phyloP scores from a whole-genome alignment of 2,888 invertebrate species.

The Prenolepis imparis region DNA sequence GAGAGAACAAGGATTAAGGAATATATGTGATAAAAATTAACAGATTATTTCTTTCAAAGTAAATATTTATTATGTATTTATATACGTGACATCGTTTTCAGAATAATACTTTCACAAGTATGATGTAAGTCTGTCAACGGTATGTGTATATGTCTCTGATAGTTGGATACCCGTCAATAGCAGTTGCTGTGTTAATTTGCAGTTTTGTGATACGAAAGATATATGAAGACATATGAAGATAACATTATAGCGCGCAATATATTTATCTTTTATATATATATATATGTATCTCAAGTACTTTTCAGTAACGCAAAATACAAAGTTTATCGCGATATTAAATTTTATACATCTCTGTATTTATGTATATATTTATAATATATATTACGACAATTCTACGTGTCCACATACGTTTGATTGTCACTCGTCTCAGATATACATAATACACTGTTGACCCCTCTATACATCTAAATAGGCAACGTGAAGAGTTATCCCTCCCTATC shows the following conservation, averaged over 20 bases:
- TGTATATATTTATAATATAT: slow-evolving; percentile 40
- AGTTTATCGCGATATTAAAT: slow-evolving; percentile 43
- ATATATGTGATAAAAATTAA: neutral
- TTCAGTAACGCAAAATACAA: slow-evolving; percentile 44
- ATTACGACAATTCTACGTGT: slow-evolving; percentile 46
- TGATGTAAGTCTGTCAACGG: slow-evolving; percentile 1
- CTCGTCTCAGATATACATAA: slow-evolving; percentile 50
- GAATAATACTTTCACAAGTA: slow-evolving; percentile 48
- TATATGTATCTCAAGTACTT: neutral
- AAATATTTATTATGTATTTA: slow-evolving; percentile 49
- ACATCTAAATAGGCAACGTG: slow-evolving; percentile 52
- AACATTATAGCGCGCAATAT: slow-evolving; percentile 30
- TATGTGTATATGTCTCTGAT: neutral
- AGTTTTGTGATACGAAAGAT: slow-evolving; percentile 11
- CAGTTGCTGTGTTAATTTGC: neutral
- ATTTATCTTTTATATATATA: slow-evolving; percentile 27
- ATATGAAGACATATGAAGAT: slow-evolving; percentile 21
- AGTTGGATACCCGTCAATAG: slow-evolving; percentile 20
- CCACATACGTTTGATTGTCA: slow-evolving; percentile 63
- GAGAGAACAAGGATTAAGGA: neutral
- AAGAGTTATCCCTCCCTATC: slow-evolving; percentile 10
- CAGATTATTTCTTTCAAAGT: slow-evolving; percentile 21
- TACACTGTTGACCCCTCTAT: slow-evolving; percentile 64
- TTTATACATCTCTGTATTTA: slow-evolving; percentile 42
- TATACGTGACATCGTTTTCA: slow-evolving; percentile 40